Evolutionary conservation across 2,888 invertebrate genomes (phyloP).

Genomic region (Drosophila longiperda): DNA sequence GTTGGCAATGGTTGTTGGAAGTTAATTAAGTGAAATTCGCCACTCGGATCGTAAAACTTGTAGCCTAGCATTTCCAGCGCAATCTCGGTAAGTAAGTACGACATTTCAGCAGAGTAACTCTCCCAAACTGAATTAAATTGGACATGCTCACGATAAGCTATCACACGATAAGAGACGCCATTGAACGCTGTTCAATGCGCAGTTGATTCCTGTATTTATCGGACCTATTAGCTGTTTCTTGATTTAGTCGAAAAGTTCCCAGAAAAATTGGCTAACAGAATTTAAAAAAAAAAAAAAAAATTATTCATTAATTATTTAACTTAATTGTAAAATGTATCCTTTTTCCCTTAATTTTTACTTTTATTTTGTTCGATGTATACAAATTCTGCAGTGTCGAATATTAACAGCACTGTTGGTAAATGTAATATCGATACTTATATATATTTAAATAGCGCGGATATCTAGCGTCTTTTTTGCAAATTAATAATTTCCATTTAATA

Average conservation of each 20-base stretch:
- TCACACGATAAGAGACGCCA: not conserved
- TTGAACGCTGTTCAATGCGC: not conserved
- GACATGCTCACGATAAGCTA: not conserved
- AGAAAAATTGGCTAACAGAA: not conserved
- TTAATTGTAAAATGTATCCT: not conserved
- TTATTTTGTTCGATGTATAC: not conserved
- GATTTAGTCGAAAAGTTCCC: not conserved
- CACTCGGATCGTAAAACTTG: conserved; percentile 82
- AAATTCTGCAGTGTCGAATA: not conserved
- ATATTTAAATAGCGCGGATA: not conserved
- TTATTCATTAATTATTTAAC: not conserved
- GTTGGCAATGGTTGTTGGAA: conserved; percentile 66
- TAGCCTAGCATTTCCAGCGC: conserved; percentile 84
- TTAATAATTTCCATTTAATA: not conserved
- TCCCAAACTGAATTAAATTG: no score
- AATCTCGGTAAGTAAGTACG: conserved; percentile 83
- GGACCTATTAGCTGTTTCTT: not conserved
- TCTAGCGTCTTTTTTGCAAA: not conserved
- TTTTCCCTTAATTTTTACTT: not conserved
- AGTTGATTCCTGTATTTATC: not conserved
- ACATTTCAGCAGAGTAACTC: conserved; percentile 61
- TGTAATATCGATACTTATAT: conserved; percentile 1
- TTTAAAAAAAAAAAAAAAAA: not conserved
- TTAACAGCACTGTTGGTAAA: not conserved
- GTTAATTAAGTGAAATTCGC: conserved; percentile 75